A percentile compares a stretch with the other conserved stretches of the same genome.
Conservation (phyloP, 2,797 vertebrate genomes). For the Vultur gryphus region DNA sequence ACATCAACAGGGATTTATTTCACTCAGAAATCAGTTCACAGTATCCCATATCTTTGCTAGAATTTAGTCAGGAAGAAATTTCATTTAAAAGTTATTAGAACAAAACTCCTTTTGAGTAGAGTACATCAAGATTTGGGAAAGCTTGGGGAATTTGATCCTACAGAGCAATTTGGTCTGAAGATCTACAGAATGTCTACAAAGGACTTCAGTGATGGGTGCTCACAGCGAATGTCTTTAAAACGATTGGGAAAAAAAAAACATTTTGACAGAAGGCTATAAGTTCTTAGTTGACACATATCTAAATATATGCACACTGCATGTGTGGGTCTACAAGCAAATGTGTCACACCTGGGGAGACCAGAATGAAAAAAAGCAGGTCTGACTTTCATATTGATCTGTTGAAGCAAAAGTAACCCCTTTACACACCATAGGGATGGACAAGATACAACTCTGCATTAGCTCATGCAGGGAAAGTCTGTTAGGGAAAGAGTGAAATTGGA, state of each 20-base stretch:
- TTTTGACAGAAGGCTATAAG: not conserved
- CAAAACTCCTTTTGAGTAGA: not conserved
- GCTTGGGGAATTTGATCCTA: not conserved
- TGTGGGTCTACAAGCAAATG: not conserved
- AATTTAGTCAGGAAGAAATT: not conserved
- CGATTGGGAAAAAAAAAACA: fast-evolving
- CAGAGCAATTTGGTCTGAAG: not conserved
- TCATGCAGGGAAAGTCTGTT: not conserved
- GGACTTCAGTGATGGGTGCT: not conserved
- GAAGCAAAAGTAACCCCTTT: not conserved
- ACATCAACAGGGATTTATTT: not conserved
- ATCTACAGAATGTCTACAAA: not conserved
- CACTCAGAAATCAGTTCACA: not conserved
- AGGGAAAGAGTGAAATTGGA: not conserved
- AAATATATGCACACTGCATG: not conserved
- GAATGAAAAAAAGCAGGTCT: not conserved
- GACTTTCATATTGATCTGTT: not conserved
- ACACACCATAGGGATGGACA: not conserved
- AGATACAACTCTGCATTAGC: not conserved
- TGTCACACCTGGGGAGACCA: not conserved
- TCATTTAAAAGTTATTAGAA: not conserved
- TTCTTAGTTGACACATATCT: not conserved
- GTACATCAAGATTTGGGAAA: not conserved
- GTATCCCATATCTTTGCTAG: not conserved
- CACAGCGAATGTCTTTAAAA: not conserved